Conservation (phyloP, 2,797 vertebrate genomes). For the Loris lydekkerianus region DNA sequence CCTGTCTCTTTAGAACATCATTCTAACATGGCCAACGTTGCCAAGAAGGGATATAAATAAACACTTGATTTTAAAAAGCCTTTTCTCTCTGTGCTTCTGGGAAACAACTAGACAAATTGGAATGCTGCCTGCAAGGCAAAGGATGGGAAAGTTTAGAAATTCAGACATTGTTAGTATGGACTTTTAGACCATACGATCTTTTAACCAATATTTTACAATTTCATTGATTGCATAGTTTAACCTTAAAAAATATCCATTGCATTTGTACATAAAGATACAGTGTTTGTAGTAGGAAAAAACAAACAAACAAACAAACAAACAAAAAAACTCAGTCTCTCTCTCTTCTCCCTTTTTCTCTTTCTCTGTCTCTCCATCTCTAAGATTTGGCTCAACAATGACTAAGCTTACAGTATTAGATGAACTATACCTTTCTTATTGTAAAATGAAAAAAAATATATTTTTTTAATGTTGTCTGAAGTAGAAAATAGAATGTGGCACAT, state of each 20-base stretch:
- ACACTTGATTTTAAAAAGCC: neutral
- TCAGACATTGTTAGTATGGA: neutral
- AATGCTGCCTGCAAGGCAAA: neutral
- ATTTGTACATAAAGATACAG: neutral
- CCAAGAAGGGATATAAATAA: slow-evolving; percentile 22
- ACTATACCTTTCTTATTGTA: neutral
- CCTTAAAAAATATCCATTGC: neutral
- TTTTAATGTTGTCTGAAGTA: neutral
- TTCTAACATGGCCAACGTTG: neutral
- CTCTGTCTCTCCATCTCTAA: too few species aligned
- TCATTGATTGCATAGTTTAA: neutral
- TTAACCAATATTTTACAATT: slow-evolving; percentile 37
- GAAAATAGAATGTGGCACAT: neutral
- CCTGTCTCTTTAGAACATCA: neutral
- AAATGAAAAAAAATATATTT: slow-evolving; percentile 1
- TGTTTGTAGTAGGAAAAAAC: neutral
- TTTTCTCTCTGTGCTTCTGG: slow-evolving; percentile 4
- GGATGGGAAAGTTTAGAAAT: neutral
- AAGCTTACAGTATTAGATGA: neutral
- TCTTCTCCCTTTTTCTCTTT: neutral
- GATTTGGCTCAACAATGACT: neutral
- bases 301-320: neutral
- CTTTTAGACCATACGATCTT: slow-evolving; percentile 8
- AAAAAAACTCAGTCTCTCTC: neutral
- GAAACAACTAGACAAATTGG: neutral